Conservation (phyloP, 2,113 vertebrate genomes). For the Neoarius graeffei region DNA sequence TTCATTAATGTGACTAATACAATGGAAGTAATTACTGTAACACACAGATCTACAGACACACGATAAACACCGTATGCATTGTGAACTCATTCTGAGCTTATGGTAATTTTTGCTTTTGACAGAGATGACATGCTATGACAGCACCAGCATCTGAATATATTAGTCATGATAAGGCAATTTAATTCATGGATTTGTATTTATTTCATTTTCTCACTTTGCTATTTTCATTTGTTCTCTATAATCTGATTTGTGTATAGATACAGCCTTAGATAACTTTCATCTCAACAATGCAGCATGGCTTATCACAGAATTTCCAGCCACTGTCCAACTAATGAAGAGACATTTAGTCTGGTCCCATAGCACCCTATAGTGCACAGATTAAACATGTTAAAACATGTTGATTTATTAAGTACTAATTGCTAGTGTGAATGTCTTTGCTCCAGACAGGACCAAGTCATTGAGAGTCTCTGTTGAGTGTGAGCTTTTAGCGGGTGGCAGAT, state of each 20-base stretch:
- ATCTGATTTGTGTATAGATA: neutral
- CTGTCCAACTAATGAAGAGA: slow-evolving; percentile 4
- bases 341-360: neutral
- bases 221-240: neutral
- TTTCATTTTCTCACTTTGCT: neutral
- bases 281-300: slow-evolving; percentile 15
- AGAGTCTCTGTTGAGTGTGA: slow-evolving; percentile 73
- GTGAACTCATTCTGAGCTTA: neutral
- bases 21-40: neutral
- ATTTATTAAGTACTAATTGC: slow-evolving; percentile 81
- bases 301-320: neutral
- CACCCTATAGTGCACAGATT: slow-evolving; percentile 53
- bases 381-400: slow-evolving; percentile 73
- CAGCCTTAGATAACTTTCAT: neutral
- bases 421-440: slow-evolving; percentile 71
- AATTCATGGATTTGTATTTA: neutral
- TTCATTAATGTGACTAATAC: neutral
- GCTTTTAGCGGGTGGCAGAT: slow-evolving; percentile 76
- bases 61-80: neutral
- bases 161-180: slow-evolving; percentile 1
- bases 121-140: slow-evolving; percentile 6
- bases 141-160: slow-evolving; percentile 12
- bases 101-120: neutral
- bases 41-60: neutral
- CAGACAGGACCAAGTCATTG: slow-evolving; percentile 71